Evolutionary conservation across 2,113 vertebrate genomes (phyloP).

Genomic region (Oceanites oceanicus): DNA sequence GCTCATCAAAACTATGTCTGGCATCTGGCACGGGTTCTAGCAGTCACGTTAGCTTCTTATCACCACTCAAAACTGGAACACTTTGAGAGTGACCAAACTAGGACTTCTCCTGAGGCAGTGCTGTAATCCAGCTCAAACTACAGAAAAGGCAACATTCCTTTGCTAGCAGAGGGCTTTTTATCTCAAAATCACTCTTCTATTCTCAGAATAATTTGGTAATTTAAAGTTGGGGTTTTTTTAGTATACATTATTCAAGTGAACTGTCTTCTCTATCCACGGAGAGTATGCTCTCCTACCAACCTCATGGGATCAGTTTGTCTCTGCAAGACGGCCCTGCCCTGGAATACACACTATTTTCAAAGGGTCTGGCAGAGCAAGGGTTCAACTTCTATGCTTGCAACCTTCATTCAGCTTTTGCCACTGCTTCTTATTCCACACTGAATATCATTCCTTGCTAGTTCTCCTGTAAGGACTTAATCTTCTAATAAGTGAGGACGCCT

Average conservation of each 20-base stretch:
- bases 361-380: not conserved
- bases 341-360: not conserved
- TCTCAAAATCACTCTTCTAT: not conserved
- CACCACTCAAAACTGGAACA: not conserved
- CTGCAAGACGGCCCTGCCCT: not conserved
- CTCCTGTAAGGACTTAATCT: not conserved
- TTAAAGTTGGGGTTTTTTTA: not conserved
- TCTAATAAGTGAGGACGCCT: not conserved
- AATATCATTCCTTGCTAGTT: not conserved
- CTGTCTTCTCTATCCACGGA: not conserved
- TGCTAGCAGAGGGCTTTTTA: not conserved
- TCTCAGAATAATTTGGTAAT: not conserved
- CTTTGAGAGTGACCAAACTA: not conserved
- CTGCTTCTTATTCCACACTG: not conserved
- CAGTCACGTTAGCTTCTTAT: not conserved
- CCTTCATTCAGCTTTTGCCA: not conserved
- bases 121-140: not conserved
- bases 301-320: not conserved
- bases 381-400: not conserved
- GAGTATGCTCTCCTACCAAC: not conserved
- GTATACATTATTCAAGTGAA: not conserved
- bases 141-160: not conserved
- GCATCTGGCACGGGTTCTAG: not conserved
- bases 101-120: not conserved
- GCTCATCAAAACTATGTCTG: conserved; percentile 8